Percentiles rank a stretch among this genome's conserved stretches.
These are phyloP conservation scores for Fukomys damarensis DNA, from an alignment of 2,113 vertebrate species.

Conservation along the genomic window DNA sequence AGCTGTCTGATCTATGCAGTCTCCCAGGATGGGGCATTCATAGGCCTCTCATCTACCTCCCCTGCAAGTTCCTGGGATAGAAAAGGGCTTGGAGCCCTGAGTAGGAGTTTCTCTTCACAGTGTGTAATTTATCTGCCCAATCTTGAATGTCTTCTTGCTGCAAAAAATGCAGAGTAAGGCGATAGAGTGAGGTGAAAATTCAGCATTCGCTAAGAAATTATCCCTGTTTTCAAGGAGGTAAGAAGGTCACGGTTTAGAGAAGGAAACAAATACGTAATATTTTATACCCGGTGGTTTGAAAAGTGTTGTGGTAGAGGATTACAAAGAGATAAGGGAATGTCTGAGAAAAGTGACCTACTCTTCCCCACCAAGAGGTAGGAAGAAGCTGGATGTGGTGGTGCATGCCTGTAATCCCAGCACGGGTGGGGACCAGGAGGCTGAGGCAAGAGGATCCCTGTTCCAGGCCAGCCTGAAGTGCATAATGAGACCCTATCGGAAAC, in stretches of 20 bases:
- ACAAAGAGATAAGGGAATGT: not conserved
- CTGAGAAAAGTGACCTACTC: not conserved
- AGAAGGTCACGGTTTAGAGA: not conserved
- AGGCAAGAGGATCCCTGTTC: too few species aligned
- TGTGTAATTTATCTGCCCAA: conserved; percentile 11
- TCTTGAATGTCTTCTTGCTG: not conserved
- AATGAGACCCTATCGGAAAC: too few species aligned
- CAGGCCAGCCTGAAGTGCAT: too few species aligned
- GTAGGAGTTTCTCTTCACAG: conserved; percentile 19
- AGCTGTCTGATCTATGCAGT: not conserved
- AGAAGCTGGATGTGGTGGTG: not conserved
- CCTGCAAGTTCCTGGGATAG: not conserved
- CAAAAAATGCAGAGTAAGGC: not conserved
- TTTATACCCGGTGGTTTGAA: not conserved
- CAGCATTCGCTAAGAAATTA: not conserved
- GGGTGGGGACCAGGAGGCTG: too few species aligned
- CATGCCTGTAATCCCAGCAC: too few species aligned
- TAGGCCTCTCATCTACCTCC: not conserved
- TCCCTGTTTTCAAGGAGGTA: not conserved
- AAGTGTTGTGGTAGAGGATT: not conserved
- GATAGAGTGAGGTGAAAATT: not conserved
- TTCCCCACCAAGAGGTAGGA: not conserved
- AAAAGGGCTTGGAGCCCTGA: not conserved
- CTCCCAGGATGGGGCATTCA: not conserved
- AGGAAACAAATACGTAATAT: not conserved